Percentiles rank a stretch among this genome's conserved stretches.
phyloP scores from a whole-genome alignment of 2,113 vertebrate species.

The Ptilorrhoa leucosticta region DNA sequence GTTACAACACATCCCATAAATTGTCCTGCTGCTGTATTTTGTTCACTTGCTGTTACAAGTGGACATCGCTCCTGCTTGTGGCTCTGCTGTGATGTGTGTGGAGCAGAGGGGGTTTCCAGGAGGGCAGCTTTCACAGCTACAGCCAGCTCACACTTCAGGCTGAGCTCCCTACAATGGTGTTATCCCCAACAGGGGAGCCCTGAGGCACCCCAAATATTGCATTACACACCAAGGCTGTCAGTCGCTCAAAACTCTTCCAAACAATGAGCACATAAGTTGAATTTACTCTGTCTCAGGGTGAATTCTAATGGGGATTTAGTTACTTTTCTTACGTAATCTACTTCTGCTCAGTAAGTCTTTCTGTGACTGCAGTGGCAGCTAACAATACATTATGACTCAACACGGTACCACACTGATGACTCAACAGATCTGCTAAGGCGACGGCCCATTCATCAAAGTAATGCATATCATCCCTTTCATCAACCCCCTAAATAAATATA shows the following conservation, averaged over 20 bases:
- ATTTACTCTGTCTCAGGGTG: neutral
- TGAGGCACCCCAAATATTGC: neutral
- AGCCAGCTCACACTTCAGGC: neutral
- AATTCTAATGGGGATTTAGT: neutral
- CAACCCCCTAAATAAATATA: neutral
- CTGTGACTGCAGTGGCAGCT: neutral
- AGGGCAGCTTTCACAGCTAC: neutral
- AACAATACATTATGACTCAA: neutral
- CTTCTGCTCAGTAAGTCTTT: neutral
- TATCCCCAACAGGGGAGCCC: neutral
- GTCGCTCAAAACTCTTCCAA: neutral
- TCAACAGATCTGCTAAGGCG: neutral
- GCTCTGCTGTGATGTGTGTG: neutral
- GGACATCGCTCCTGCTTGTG: fast-evolving
- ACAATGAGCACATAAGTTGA: neutral
- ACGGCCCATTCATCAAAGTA: neutral
- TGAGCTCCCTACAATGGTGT: neutral
- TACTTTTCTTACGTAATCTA: neutral
- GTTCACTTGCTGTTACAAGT: neutral
- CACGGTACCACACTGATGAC: neutral
- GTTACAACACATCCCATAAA: neutral
- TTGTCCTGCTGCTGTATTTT: neutral
- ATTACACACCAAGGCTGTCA: neutral
- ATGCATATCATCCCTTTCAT: neutral
- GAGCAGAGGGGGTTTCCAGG: neutral